These are phyloP conservation scores for Polydesmus complanatus DNA, from an alignment of 2,888 invertebrate genomes.

Conservation along the genomic window DNA sequence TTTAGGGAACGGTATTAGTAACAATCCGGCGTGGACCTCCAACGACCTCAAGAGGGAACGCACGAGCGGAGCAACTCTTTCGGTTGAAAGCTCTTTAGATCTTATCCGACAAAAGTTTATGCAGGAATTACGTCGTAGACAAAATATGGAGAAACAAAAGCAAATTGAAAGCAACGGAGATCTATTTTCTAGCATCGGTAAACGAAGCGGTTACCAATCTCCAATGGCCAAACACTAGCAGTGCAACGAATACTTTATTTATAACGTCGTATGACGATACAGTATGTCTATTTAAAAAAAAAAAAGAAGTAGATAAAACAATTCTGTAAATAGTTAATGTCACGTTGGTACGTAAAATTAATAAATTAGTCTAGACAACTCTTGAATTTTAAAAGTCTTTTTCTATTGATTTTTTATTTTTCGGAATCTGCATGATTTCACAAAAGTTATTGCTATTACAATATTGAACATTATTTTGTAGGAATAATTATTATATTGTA, in stretches of 20 bases:
- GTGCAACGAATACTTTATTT: background rate
- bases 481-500: too few species aligned
- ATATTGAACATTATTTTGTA: too few species aligned
- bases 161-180: constrained; percentile 4
- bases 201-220: background rate
- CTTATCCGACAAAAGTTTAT: constrained; percentile 1
- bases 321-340: background rate
- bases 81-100: constrained; percentile 10
- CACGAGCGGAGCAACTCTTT: background rate
- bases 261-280: background rate
- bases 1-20: background rate
- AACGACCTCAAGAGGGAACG: constrained; percentile 1
- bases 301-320: background rate
- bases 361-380: too few species aligned
- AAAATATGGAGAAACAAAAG: background rate
- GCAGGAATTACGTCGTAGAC: background rate
- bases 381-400: too few species aligned
- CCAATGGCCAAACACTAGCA: background rate
- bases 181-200: constrained; percentile 1
- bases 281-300: background rate
- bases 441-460: too few species aligned
- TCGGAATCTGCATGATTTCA: too few species aligned
- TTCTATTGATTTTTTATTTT: too few species aligned
- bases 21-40: background rate
- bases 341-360: background rate